phyloP scores from a whole-genome alignment of 2,888 invertebrate species.

The Chloromyia formosa region DNA sequence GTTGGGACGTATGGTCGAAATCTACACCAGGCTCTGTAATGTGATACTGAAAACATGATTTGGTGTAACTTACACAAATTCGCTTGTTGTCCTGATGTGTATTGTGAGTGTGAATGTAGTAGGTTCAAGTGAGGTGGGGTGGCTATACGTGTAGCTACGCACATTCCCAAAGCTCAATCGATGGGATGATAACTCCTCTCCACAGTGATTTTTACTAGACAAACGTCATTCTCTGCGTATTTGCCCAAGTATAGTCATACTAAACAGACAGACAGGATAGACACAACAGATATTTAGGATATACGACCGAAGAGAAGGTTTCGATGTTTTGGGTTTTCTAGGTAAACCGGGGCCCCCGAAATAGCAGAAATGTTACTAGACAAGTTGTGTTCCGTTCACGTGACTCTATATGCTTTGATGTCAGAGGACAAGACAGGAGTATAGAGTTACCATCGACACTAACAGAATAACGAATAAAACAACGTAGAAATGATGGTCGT shows the following conservation, averaged over 20 bases:
- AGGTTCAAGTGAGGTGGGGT: neutral
- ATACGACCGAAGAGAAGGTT: neutral
- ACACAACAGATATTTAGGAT: neutral
- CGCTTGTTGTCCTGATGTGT: neutral
- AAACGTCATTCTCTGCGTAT: neutral
- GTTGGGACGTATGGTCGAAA: constrained; percentile 30
- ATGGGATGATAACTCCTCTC: neutral
- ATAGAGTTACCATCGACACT: constrained; percentile 17
- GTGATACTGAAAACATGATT: constrained; percentile 41
- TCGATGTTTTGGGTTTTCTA: neutral
- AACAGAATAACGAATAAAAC: too few relatives aligned
- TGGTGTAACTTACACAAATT: constrained; percentile 41
- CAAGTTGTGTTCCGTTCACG: constrained; percentile 34
- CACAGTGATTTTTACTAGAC: neutral
- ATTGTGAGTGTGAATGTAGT: neutral
- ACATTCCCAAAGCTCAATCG: neutral
- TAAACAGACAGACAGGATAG: neutral
- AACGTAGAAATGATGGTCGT: neutral
- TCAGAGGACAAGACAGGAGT: constrained; percentile 31
- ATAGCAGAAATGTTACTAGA: constrained; percentile 35
- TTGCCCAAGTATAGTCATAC: neutral
- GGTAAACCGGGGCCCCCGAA: neutral
- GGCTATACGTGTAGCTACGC: too few relatives aligned
- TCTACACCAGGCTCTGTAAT: constrained; percentile 23
- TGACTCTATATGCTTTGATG: constrained; percentile 28